Evolutionary conservation across 2,113 vertebrate species (phyloP), one percentile per base, ranked within the genome.

Genomic region (Rutilus rutilus): DNA sequence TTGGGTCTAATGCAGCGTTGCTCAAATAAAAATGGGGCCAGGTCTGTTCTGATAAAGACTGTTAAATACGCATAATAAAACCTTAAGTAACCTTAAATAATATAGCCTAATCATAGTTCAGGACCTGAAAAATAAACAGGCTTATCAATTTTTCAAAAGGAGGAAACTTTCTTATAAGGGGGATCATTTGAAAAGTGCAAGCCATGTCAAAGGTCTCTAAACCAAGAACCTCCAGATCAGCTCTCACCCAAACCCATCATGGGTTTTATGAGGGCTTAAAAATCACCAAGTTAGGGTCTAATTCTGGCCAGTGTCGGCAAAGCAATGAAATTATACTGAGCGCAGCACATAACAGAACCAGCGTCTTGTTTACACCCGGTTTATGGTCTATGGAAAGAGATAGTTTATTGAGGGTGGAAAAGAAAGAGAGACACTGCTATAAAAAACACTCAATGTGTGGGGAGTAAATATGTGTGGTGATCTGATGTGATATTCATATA

Each of bases 241-340:
- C 71, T 45, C 71, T 25, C 0, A 45, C 39, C 42, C 30, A 60
- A 14, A 45, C 11, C 6, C 21, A 42, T 60, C 14, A 60, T n/a
- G 57, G 21, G 11, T 39, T 17, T 78, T 78, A 23, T n/a, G 10
- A 39, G 5, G 33, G 27, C 50, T 36, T 78, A 39, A 78, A 39
- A 33, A 15, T 33, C 75, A 54, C 74, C 52, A 78, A 78, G 30
- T 60, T 62, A 79, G 1, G 33, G 30, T 15, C 12, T 33, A 17
- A 42, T 60, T 75, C 77, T 62, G 21, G 33, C 33, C 57, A 62
- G 33, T 5, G 33, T 23, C 19, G 19, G 50, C 21, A 60, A 78
- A 60, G 52, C 54, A 60, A 60, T 78, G 11, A 79, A 60, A 14
- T 79, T 79, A 79, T 79, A 79, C 77, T 25, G 54, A 62, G 33